These are phyloP conservation scores for Octopus bimaculoides DNA, from an alignment of 1,140 invertebrate species.

Conservation along the genomic window DNA sequence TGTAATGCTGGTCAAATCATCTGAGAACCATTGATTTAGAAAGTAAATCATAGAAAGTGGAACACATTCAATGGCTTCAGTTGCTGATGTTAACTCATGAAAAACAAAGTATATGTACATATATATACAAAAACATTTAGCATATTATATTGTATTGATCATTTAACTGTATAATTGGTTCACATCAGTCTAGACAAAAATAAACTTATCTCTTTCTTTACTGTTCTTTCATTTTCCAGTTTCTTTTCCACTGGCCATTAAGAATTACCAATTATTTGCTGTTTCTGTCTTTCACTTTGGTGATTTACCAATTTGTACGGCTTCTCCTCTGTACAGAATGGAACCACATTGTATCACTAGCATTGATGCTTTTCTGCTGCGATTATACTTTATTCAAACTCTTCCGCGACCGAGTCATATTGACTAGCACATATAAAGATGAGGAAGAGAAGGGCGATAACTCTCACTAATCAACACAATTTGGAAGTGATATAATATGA, in stretches of 20 bases:
- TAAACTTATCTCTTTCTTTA: background rate
- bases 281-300: slow-evolving; percentile 70
- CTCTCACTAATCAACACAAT: background rate
- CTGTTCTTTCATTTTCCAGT: slow-evolving; percentile 61
- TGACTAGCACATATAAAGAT: slow-evolving; percentile 57
- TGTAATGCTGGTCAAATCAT: too few species aligned
- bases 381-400: slow-evolving; percentile 90
- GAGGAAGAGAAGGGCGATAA: slow-evolving; percentile 29
- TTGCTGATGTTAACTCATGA: too few species aligned
- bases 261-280: slow-evolving; percentile 73
- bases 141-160: too few species aligned
- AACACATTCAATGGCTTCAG: too few species aligned
- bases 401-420: slow-evolving; percentile 78
- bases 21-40: too few species aligned
- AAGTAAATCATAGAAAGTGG: too few species aligned
- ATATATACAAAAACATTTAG: too few species aligned
- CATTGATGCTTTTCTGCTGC: slow-evolving; percentile 82
- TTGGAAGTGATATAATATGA: background rate
- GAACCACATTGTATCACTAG: slow-evolving; percentile 85
- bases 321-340: slow-evolving; percentile 78
- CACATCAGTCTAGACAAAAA: too few species aligned
- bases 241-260: slow-evolving; percentile 84
- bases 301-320: slow-evolving; percentile 75
- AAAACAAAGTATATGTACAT: too few species aligned
- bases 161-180: too few species aligned